Evolutionary conservation across 30 jellyfish, hydroid and myxozoan species (phyloP).

Genomic region (Turritopsis rubra): DNA sequence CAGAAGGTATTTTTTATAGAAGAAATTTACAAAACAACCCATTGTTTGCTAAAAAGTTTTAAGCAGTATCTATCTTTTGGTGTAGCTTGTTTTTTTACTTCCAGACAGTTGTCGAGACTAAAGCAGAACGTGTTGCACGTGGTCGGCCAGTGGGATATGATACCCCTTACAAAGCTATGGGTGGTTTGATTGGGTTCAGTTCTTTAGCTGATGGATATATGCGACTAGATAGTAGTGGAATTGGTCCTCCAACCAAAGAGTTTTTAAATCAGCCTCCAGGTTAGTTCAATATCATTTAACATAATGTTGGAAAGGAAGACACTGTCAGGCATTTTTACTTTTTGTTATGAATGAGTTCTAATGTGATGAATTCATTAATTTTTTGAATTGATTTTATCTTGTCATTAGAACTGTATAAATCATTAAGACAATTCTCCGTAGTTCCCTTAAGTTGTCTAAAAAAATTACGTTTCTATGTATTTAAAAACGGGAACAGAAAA

Average conservation of each 20-base stretch:
- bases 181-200: conserved; percentile 95
- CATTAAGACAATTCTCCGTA: too few relatives aligned
- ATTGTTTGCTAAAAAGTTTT: background rate
- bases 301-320: too few relatives aligned
- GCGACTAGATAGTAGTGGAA: conserved; percentile 88
- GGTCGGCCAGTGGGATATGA: conserved; percentile 90
- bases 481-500: too few relatives aligned
- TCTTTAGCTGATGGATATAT: conserved; percentile 90
- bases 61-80: background rate
- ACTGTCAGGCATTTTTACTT: background rate
- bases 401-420: too few relatives aligned
- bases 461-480: too few relatives aligned
- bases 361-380: too few relatives aligned
- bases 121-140: conserved; percentile 71
- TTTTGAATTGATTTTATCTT: too few relatives aligned
- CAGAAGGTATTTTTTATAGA: too few relatives aligned
- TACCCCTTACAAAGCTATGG: conserved; percentile 91
- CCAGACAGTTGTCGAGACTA: conserved; percentile 81
- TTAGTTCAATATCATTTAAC: conserved; percentile 13
- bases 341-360: background rate
- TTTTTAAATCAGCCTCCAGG: conserved; percentile 64
- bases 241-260: conserved; percentile 73
- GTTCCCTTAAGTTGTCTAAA: too few relatives aligned
- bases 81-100: background rate
- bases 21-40: too few relatives aligned